These are phyloP conservation scores for Oscheius sp. DNA, from an alignment of 2,888 invertebrate genomes.

Conservation along the genomic window DNA sequence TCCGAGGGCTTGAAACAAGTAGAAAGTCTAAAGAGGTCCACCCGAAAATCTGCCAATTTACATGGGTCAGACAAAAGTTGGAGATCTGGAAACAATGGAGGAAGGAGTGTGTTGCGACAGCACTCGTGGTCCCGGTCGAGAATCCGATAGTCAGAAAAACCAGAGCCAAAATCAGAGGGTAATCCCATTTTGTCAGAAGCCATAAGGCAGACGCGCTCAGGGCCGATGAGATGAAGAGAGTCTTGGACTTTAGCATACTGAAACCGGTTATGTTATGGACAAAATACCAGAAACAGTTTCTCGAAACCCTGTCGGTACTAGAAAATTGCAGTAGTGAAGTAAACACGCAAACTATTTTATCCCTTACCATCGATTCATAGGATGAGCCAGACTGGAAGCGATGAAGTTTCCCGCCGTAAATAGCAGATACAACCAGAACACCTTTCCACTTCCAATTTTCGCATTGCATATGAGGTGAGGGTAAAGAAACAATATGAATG, in stretches of 20 bases:
- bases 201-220: constrained; percentile 24
- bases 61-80: constrained; percentile 38
- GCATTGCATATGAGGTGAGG: constrained; percentile 47
- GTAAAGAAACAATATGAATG: constrained; percentile 46
- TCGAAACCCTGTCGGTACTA: background rate
- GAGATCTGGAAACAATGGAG: constrained; percentile 29
- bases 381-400: constrained; percentile 37
- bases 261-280: background rate
- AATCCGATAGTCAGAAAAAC: constrained; percentile 22
- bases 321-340: no score
- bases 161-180: background rate
- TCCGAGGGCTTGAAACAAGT: constrained; percentile 24
- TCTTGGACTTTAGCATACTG: constrained; percentile 9
- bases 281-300: background rate
- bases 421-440: constrained; percentile 51
- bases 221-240: constrained; percentile 24
- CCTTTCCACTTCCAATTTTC: constrained; percentile 37
- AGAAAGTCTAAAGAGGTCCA: constrained; percentile 4
- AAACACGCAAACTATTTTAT: no score
- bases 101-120: constrained; percentile 20
- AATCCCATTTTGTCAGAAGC: constrained; percentile 28
- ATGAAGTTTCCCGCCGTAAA: constrained; percentile 50
- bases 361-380: constrained; percentile 18
- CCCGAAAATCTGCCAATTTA: background rate
- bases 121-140: constrained; percentile 14